phyloP scores from a whole-genome alignment of 2,888 invertebrate species.

The Argyresthia albistria region DNA sequence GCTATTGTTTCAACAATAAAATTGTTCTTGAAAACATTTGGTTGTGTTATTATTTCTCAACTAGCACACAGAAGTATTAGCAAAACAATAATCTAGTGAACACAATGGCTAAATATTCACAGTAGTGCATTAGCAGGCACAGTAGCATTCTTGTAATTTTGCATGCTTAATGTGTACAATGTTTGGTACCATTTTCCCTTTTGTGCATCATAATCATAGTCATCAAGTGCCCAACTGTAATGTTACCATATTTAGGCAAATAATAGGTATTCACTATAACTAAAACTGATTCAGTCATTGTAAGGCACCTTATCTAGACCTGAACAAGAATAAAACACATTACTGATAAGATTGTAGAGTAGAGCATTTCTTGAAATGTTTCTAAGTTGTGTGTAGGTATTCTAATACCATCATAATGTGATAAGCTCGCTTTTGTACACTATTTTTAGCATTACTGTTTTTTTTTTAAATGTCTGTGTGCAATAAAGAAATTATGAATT shows the following conservation, averaged over 20 bases:
- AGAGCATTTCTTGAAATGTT: constrained; percentile 4
- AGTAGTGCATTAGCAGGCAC: not conserved
- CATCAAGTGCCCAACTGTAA: no score
- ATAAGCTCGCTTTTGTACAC: no score
- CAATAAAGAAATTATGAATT: no score
- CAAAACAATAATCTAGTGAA: not conserved
- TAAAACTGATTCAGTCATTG: not conserved
- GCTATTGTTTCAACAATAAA: not conserved
- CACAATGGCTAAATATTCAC: not conserved
- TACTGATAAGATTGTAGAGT: not conserved
- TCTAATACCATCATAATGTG: no score
- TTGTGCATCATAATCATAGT: no score
- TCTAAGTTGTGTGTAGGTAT: constrained; percentile 2
- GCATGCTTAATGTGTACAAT: no score
- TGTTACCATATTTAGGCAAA: no score
- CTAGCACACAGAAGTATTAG: not conserved
- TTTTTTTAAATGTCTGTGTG: no score
- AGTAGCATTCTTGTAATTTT: no score
- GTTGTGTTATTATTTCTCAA: not conserved
- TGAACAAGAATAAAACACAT: not conserved
- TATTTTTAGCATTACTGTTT: no score
- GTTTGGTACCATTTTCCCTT: no score
- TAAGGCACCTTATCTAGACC: not conserved
- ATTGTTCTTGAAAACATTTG: not conserved
- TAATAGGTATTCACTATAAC: not conserved